A percentile compares a stretch with the other conserved stretches of the same genome.
These are phyloP conservation scores for Lepidurus arcticus DNA, from an alignment of 1,140 invertebrate genomes.

Conservation along the genomic window DNA sequence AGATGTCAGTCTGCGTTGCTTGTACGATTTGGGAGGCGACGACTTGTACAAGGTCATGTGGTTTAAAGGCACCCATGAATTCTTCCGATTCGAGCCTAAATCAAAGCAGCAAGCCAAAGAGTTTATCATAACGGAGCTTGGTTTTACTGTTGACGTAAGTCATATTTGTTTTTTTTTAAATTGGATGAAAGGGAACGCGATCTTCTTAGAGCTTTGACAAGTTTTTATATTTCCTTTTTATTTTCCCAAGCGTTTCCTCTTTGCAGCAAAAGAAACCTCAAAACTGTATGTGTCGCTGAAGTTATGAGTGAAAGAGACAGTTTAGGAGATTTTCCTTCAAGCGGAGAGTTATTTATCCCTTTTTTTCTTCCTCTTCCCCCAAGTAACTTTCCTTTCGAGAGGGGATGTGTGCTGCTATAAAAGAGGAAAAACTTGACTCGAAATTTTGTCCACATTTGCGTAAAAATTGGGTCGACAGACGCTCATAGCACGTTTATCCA, in stretches of 20 bases:
- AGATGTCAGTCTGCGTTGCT: slow-evolving; percentile 23
- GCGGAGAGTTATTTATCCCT: not conserved
- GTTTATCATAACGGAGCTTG: not conserved
- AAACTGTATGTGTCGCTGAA: not conserved
- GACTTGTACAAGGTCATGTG: slow-evolving; percentile 25
- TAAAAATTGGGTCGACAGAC: not conserved
- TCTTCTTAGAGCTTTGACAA: no score
- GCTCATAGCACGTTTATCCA: not conserved
- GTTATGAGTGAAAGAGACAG: not conserved
- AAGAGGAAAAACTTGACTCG: not conserved
- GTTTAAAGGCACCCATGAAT: slow-evolving; percentile 25
- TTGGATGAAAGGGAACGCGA: not conserved
- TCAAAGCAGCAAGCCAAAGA: not conserved
- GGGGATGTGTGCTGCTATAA: not conserved
- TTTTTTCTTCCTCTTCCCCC: not conserved
- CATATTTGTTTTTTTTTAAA: not conserved
- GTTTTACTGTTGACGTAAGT: slow-evolving; percentile 29
- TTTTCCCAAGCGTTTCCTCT: no score
- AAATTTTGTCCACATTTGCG: not conserved
- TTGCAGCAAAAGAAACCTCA: no score
- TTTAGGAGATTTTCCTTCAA: not conserved
- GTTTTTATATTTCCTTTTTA: no score
- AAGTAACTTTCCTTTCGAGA: not conserved
- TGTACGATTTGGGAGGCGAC: slow-evolving; percentile 24
- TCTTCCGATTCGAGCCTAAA: not conserved